These are phyloP conservation scores for Poecilia gillii DNA, from an alignment of 2,797 vertebrate genomes.

Conservation along the genomic window DNA sequence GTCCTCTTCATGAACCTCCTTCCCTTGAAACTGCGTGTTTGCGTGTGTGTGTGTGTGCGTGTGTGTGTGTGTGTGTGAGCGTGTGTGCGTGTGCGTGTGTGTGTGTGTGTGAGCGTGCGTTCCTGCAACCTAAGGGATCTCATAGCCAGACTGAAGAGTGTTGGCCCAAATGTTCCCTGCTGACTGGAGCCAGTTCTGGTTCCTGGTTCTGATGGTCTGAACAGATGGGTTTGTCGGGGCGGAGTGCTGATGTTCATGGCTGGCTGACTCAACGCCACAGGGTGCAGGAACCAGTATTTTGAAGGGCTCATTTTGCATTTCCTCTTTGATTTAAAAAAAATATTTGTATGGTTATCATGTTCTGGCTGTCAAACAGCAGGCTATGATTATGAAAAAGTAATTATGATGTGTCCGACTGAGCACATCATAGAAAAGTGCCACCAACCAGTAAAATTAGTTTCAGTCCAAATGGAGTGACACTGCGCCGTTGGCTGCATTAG, in stretches of 20 bases:
- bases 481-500: conserved; percentile 13
- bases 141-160: conserved; percentile 45
- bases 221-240: conserved; percentile 70
- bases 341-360: conserved; percentile 18
- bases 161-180: neutral
- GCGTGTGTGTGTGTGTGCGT: neutral
- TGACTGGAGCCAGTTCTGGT: conserved; percentile 18
- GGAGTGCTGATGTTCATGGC: conserved; percentile 68
- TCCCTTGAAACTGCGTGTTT: neutral
- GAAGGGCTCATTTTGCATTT: neutral
- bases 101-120: no score
- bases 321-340: neutral
- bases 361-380: conserved; percentile 45
- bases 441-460: conserved; percentile 27
- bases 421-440: conserved; percentile 37
- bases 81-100: neutral
- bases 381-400: conserved; percentile 45
- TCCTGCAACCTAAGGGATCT: conserved; percentile 2
- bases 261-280: conserved; percentile 47
- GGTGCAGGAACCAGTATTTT: conserved; percentile 1
- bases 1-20: neutral
- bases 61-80: neutral
- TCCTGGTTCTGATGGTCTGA: conserved; percentile 54
- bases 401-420: conserved; percentile 54
- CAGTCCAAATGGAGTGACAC: conserved; percentile 31